These are phyloP conservation scores for Cassiopea andromeda DNA, from an alignment of 30 jellyfish, hydroid and myxozoan genomes.

Conservation along the genomic window DNA sequence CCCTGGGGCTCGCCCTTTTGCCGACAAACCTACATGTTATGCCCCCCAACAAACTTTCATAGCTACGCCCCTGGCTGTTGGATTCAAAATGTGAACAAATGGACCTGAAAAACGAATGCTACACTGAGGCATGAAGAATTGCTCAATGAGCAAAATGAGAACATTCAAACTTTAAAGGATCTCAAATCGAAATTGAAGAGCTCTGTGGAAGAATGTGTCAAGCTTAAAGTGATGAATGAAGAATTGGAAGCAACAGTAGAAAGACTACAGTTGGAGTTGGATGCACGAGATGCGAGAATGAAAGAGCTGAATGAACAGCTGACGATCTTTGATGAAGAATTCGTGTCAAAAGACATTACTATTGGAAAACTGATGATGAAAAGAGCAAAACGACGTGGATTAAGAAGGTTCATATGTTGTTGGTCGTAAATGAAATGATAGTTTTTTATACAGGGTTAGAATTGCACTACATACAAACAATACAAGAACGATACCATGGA, in stretches of 20 bases:
- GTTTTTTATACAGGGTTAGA: no score
- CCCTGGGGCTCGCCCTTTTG: no score
- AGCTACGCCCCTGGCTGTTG: not conserved
- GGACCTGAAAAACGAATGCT: no score
- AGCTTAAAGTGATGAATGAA: not conserved
- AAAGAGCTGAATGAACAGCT: not conserved
- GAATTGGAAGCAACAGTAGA: not conserved
- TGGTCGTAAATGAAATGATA: no score
- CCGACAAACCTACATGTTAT: no score
- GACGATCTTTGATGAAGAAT: not conserved
- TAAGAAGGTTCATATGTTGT: no score
- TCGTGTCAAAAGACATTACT: not conserved
- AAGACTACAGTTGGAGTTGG: not conserved
- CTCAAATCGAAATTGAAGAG: not conserved
- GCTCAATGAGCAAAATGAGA: not conserved
- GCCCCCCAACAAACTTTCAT: no score
- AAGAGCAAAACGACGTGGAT: not conserved
- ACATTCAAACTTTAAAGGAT: not conserved
- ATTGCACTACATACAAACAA: no score
- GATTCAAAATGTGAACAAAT: not conserved
- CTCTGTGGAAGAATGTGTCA: not conserved
- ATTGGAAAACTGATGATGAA: not conserved
- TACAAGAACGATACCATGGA: no score
- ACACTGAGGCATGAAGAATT: not conserved
- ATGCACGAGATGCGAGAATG: not conserved